A percentile compares a stretch with the other conserved stretches of the same genome.
phyloP scores from a whole-genome alignment of 2,888 invertebrate species.

The Phlogophora meticulosa region DNA sequence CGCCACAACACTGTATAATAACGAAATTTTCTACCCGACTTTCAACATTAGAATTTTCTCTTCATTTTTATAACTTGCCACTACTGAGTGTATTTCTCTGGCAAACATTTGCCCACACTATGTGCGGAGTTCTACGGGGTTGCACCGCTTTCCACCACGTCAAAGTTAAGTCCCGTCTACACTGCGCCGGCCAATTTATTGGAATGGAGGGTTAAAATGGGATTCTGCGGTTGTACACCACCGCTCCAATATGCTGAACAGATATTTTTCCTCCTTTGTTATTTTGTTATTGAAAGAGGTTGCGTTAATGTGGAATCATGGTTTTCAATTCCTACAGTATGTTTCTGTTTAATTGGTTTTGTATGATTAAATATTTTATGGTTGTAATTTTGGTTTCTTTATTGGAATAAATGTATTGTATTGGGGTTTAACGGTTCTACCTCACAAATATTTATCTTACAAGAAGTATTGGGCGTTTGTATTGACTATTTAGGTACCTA shows the following conservation, averaged over 20 bases:
- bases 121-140: constrained; percentile 42
- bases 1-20: constrained; percentile 23
- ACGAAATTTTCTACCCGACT: constrained; percentile 21
- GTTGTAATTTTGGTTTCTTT: constrained; percentile 11
- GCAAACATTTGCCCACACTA: constrained; percentile 61
- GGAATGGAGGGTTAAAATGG: constrained; percentile 77
- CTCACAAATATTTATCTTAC: too few relatives aligned
- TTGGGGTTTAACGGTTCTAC: background rate
- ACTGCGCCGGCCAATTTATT: constrained; percentile 73
- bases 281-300: constrained; percentile 54
- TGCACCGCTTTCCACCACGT: constrained; percentile 58
- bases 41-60: constrained; percentile 47
- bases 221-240: constrained; percentile 71
- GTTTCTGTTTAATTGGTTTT: constrained; percentile 40
- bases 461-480: too few relatives aligned
- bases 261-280: constrained; percentile 62
- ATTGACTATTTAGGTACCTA: too few relatives aligned
- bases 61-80: constrained; percentile 60
- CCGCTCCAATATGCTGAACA: constrained; percentile 57
- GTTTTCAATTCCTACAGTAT: constrained; percentile 36
- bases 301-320: constrained; percentile 35
- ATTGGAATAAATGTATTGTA: background rate
- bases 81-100: constrained; percentile 49
- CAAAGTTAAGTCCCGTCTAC: constrained; percentile 63
- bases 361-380: constrained; percentile 20